phyloP scores from a whole-genome alignment of 1,140 invertebrate genomes.

The Drosophila gunungcola region DNA sequence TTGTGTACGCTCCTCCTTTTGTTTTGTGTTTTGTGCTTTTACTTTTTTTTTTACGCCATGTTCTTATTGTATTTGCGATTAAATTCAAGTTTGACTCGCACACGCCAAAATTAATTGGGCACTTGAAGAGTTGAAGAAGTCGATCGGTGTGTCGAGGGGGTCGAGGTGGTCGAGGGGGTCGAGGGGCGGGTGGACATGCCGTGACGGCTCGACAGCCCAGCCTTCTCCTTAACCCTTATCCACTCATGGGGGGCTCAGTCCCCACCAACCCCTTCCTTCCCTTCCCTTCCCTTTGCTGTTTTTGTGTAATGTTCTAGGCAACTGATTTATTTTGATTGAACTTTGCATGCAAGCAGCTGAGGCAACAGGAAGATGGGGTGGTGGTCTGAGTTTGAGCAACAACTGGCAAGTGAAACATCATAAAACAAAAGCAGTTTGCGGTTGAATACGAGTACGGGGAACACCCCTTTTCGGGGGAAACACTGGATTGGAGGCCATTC shows the following conservation, averaged over 20 bases:
- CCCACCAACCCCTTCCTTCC: conserved; percentile 3
- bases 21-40: neutral
- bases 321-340: conserved; percentile 82
- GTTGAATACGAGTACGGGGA: conserved; percentile 31
- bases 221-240: conserved; percentile 52
- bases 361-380: conserved; percentile 16
- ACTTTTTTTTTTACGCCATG: conserved; percentile 19
- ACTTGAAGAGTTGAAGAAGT: conserved; percentile 53
- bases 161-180: neutral
- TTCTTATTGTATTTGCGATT: conserved; percentile 42
- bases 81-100: conserved; percentile 61
- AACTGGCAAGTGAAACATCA: conserved; percentile 59
- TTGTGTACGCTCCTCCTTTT: conserved; percentile 24
- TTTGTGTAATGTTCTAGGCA: conserved; percentile 63
- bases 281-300: conserved; percentile 6
- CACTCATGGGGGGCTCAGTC: neutral
- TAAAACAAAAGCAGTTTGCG: conserved; percentile 63
- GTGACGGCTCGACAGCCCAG: conserved; percentile 52
- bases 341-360: conserved; percentile 72
- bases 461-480: neutral
- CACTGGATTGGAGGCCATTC: neutral
- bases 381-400: conserved; percentile 32
- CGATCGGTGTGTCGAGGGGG: neutral
- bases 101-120: conserved; percentile 66
- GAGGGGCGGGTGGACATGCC: conserved; percentile 6